phyloP scores from a whole-genome alignment of 2,888 invertebrate species.

The Melolontha melolontha region DNA sequence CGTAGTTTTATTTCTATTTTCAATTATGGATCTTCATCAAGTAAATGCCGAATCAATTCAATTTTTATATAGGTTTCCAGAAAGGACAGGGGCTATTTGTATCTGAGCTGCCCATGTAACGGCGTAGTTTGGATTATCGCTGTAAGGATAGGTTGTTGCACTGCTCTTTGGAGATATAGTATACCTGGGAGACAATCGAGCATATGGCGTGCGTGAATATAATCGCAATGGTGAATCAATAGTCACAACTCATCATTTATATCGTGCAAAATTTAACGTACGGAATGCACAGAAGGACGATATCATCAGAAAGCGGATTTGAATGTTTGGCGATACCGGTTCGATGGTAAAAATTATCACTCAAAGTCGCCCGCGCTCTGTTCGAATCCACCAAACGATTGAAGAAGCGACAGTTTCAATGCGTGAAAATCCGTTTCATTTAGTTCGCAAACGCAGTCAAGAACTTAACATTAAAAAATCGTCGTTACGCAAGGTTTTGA shows the following conservation, averaged over 20 bases:
- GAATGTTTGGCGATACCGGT: constrained; percentile 8
- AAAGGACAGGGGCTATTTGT: not conserved
- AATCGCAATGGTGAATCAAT: not conserved
- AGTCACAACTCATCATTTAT: too few species aligned
- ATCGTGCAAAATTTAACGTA: not conserved
- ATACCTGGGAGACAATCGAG: not conserved
- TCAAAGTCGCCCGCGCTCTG: not conserved
- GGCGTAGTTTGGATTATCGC: constrained; percentile 1
- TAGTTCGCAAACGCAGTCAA: not conserved
- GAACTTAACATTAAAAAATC: not conserved
- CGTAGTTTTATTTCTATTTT: too few species aligned
- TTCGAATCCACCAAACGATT: too few species aligned
- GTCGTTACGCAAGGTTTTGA: not conserved
- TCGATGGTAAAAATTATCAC: constrained; percentile 1
- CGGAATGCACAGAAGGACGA: constrained; percentile 15
- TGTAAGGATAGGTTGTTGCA: constrained; percentile 7
- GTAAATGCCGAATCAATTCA: too few species aligned
- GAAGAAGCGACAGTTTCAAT: too few species aligned
- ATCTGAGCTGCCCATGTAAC: not conserved
- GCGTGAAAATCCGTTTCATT: not conserved
- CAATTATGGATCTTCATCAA: too few species aligned
- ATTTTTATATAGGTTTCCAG: constrained; percentile 14
- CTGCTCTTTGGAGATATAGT: constrained; percentile 11
- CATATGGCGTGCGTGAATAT: not conserved
- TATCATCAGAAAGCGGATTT: constrained; percentile 3